These are phyloP conservation scores for Labeo rohita DNA, from an alignment of 2,113 vertebrate genomes.

Conservation along the genomic window DNA sequence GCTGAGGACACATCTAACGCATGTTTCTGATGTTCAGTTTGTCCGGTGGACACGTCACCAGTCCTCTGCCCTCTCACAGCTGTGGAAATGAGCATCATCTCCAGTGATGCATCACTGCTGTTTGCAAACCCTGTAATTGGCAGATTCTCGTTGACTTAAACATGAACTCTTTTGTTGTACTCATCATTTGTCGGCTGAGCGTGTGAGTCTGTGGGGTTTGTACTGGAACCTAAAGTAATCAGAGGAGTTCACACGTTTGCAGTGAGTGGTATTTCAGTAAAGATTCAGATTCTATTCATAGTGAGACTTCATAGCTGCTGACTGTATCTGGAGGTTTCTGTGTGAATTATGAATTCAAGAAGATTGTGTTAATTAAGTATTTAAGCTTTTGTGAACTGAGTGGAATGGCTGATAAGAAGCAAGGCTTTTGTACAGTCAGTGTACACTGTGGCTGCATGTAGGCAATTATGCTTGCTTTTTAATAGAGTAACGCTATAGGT, in stretches of 20 bases:
- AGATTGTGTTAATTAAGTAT: conserved; percentile 34
- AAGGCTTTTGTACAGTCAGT: neutral
- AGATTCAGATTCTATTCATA: conserved; percentile 1
- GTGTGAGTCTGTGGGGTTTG: neutral
- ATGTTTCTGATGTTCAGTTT: neutral
- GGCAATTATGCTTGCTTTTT: neutral
- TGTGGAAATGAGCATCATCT: neutral
- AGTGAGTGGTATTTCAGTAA: neutral
- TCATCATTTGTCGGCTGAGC: neutral
- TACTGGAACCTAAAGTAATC: neutral
- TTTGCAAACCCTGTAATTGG: conserved; percentile 8
- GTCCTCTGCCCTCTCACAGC: neutral
- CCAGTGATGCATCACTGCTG: neutral
- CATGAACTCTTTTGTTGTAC: neutral
- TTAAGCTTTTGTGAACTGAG: conserved; percentile 13
- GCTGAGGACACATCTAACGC: neutral
- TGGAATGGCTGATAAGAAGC: conserved; percentile 1
- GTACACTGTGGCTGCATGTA: neutral
- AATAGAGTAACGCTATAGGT: conserved; percentile 7
- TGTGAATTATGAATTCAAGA: conserved; percentile 5
- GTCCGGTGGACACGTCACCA: neutral
- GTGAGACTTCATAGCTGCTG: neutral
- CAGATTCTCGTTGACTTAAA: neutral
- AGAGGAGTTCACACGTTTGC: neutral
- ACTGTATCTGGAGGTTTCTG: neutral